Percentiles rank a stretch among this genome's conserved stretches.
phyloP scores from a whole-genome alignment of 2,113 vertebrate species.

The Calyptomena viridis region DNA sequence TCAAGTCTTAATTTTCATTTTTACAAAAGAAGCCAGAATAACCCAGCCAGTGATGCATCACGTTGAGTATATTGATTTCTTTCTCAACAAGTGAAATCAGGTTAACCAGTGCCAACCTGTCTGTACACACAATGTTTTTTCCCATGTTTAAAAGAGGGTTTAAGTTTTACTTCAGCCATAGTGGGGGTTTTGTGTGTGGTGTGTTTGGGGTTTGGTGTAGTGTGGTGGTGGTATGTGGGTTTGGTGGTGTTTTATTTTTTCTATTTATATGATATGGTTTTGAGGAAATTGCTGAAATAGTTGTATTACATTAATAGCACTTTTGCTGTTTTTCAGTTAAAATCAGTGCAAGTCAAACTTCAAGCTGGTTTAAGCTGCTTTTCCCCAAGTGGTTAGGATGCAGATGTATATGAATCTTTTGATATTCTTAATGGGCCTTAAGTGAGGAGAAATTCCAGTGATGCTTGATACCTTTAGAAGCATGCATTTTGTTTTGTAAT shows the following conservation, averaged over 20 bases:
- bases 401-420: neutral
- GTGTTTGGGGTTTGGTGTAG: neutral
- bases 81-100: neutral
- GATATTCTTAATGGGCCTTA: neutral
- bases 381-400: neutral
- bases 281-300: neutral
- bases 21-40: neutral
- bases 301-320: neutral
- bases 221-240: neutral
- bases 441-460: neutral
- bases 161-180: fast-evolving
- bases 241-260: neutral
- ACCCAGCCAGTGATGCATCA: neutral
- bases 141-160: neutral
- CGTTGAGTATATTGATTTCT: neutral
- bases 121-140: neutral
- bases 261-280: neutral
- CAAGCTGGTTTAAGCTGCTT: neutral
- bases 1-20: neutral
- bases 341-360: neutral
- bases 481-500: neutral
- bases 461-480: neutral
- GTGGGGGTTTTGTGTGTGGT: neutral
- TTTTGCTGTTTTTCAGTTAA: neutral
- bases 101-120: neutral